Evolutionary conservation across 2,888 invertebrate genomes (phyloP).

Genomic region (Cryptosula pallasiana): DNA sequence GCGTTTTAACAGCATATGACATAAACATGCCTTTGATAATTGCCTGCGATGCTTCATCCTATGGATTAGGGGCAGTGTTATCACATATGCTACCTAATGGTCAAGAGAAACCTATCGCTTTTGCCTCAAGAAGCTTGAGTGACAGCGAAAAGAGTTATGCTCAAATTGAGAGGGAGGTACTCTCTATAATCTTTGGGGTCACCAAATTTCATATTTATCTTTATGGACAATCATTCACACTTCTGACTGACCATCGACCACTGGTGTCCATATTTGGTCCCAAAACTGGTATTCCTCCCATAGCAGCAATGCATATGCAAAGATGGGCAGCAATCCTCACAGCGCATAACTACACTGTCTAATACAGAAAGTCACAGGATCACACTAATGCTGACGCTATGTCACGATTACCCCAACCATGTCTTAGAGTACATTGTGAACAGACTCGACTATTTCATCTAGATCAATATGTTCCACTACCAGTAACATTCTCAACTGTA

Average conservation of each 20-base stretch:
- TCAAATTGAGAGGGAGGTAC: slow-evolving; percentile 49
- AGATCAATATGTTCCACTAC: neutral
- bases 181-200: slow-evolving; percentile 49
- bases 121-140: slow-evolving; percentile 50
- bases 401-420: slow-evolving; percentile 33
- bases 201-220: slow-evolving; percentile 50
- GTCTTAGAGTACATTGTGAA: neutral
- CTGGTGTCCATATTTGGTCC: slow-evolving; percentile 38
- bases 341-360: slow-evolving; percentile 43
- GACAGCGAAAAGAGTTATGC: slow-evolving; percentile 48
- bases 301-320: slow-evolving; percentile 38
- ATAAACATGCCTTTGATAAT: slow-evolving; percentile 2
- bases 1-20: slow-evolving; percentile 26
- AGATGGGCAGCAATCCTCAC: slow-evolving; percentile 38
- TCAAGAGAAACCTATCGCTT: slow-evolving; percentile 48
- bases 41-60: slow-evolving; percentile 26
- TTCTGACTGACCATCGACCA: neutral
- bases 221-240: neutral
- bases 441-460: neutral
- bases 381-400: slow-evolving; percentile 45
- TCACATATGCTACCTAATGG: slow-evolving; percentile 25
- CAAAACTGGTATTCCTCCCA: slow-evolving; percentile 36
- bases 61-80: slow-evolving; percentile 26
- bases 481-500: neutral
- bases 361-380: slow-evolving; percentile 34